Conservation (phyloP, 2,797 vertebrate genomes). For the Atherinosoma microstoma region DNA sequence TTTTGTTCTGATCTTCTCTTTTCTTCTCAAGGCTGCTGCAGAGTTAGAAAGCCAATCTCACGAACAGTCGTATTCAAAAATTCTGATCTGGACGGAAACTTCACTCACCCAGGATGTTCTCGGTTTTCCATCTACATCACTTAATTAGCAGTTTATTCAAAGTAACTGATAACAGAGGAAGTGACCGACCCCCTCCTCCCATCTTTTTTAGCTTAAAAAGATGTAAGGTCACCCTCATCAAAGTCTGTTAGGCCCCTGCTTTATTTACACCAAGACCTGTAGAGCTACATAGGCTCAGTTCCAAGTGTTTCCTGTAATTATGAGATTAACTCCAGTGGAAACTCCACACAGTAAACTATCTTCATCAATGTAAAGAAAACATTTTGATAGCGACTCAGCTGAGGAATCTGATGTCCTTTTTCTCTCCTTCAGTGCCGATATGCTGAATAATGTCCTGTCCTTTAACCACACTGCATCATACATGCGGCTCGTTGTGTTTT, state of each 20-base stretch:
- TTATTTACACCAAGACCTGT: constrained; percentile 48
- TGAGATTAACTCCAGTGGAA: constrained; percentile 22
- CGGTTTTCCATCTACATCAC: neutral
- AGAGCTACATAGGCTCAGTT: constrained; percentile 58
- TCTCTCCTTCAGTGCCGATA: neutral
- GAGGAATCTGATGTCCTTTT: constrained; percentile 3
- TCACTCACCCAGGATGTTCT: neutral
- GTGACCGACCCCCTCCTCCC: constrained; percentile 60
- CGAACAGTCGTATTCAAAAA: neutral
- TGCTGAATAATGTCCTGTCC: neutral
- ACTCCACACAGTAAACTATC: constrained; percentile 14
- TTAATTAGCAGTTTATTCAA: constrained; percentile 28
- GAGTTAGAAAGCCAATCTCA: neutral
- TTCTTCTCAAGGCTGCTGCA: neutral
- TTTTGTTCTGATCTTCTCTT: constrained; percentile 3
- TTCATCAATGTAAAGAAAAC: constrained; percentile 29
- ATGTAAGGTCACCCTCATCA: constrained; percentile 33
- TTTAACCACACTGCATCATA: neutral
- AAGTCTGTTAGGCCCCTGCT: constrained; percentile 24
- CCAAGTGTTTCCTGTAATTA: constrained; percentile 74
- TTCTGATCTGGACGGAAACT: neutral
- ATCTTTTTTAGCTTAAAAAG: constrained; percentile 47
- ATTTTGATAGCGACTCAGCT: constrained; percentile 1
- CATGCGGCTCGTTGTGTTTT: neutral
- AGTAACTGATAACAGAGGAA: constrained; percentile 67